These are phyloP conservation scores for Conops quadrifasciatus DNA, from an alignment of 2,888 invertebrate genomes.

Conservation along the genomic window DNA sequence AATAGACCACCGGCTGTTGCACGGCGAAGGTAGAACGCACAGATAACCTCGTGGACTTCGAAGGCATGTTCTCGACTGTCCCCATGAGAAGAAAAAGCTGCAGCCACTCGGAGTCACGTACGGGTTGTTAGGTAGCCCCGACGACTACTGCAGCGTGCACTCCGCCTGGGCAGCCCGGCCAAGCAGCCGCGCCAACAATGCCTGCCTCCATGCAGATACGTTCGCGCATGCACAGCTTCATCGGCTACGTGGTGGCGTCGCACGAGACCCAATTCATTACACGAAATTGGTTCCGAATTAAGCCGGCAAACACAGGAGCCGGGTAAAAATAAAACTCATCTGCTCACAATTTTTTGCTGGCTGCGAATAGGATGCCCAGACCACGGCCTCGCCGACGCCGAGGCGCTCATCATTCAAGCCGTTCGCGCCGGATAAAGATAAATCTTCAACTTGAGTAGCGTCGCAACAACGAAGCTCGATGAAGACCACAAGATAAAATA, in stretches of 20 bases:
- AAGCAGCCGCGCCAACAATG: conserved; percentile 4
- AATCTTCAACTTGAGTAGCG: conserved; percentile 44
- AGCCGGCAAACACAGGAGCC: conserved; percentile 24
- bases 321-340: conserved; percentile 34
- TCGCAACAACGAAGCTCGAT: conserved; percentile 39
- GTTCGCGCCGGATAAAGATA: conserved; percentile 47
- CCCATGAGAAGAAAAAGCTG: conserved; percentile 12
- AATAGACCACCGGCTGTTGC: conserved; percentile 31
- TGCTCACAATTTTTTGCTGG: conserved; percentile 31
- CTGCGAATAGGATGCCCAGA: conserved; percentile 18
- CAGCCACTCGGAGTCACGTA: conserved; percentile 24
- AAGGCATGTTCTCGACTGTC: conserved; percentile 11
- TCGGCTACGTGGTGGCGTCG: conserved; percentile 40
- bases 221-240: neutral
- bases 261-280: conserved; percentile 40
- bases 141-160: neutral
- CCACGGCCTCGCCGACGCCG: neutral
- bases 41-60: conserved; percentile 17
- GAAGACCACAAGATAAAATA: conserved; percentile 40
- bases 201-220: conserved; percentile 8
- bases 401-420: conserved; percentile 32
- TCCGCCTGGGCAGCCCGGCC: neutral
- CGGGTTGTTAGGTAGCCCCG: neutral
- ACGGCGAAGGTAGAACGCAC: conserved; percentile 5
- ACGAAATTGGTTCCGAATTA: conserved; percentile 36